Base-by-base conservation (phyloP, 2,113 vertebrate genomes). In the Dendropsophus ebraccatus region DNA sequence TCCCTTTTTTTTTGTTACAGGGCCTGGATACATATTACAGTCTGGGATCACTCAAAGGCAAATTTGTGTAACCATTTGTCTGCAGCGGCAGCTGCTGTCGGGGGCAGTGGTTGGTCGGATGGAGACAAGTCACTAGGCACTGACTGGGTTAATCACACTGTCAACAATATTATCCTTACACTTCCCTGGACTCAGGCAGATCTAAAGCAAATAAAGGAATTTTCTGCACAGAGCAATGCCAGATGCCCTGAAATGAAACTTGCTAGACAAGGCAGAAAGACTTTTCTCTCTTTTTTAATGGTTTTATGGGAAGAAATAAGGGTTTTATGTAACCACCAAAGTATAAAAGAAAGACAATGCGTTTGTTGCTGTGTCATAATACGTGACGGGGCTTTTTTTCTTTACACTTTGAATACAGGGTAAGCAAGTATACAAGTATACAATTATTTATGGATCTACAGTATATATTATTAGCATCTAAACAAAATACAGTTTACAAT, bases 1-100 rank as follows among this genome's bases (percentile, higher is more conserved):
- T 41, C 41, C 41, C 8, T 41, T 41, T 8, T 41, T 41, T 41
- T 41, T 41, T 41, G 3, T 41, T 41, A 8, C 62, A 47, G 83
- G 30, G 45, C 30, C 32, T 50, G 75, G 62, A 79, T 70, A 72
- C 23, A 86, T 86, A 37, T 69, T 85, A 85, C 32, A 78, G 82
- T 79, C 62, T 73, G 62, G 60, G 73, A 58, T 78, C 41, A 75
- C 54, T 49, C 54, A 85, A 87, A 80, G 87, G 84, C 28, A 37
- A 12, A 28, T 12, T 77, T 77, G 78, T 84, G 37, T 74, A 21
- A 81, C 81, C 75, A 45, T 70, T 87, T 80, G 28, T 52, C 65
- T 84, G 37, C 88, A 88, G 91, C 89, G 90, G 88, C 89, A 88
- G 89, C 89, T 89, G 89, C 87, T 0, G 76, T 37, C 37, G 30